These are phyloP conservation scores for Drosophila varians DNA, from an alignment of 1,140 invertebrate genomes.

Conservation along the genomic window DNA sequence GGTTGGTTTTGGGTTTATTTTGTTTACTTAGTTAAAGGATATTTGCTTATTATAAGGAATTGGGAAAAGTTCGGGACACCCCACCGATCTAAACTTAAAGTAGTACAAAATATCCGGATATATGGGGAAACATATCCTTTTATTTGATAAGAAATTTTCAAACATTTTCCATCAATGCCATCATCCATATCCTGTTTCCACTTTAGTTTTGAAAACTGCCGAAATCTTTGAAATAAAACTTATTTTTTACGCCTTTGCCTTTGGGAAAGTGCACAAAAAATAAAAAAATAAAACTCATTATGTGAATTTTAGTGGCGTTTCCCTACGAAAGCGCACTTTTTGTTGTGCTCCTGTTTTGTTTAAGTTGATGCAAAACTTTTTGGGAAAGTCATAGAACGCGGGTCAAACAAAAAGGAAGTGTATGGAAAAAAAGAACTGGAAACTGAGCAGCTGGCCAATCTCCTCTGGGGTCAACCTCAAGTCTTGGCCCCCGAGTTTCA, in stretches of 20 bases:
- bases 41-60: too few relatives aligned
- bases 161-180: too few relatives aligned
- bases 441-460: conserved; percentile 53
- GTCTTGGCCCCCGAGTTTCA: conserved; percentile 63
- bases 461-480: conserved; percentile 67
- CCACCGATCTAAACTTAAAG: too few relatives aligned
- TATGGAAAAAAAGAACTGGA: conserved; percentile 30
- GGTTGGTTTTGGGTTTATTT: too few relatives aligned
- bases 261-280: conserved; percentile 17
- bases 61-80: too few relatives aligned
- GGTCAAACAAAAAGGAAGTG: conserved; percentile 16
- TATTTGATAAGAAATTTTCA: too few relatives aligned
- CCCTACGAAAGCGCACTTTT: conserved; percentile 37
- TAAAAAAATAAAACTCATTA: conserved; percentile 39
- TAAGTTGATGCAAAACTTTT: conserved; percentile 35
- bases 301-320: conserved; percentile 39
- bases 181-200: too few relatives aligned
- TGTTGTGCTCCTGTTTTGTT: conserved; percentile 1
- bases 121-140: too few relatives aligned
- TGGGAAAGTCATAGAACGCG: conserved; percentile 21
- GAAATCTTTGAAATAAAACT: conserved; percentile 5
- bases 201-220: neutral
- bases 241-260: conserved; percentile 9
- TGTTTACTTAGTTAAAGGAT: too few relatives aligned
- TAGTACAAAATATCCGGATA: too few relatives aligned